Evolutionary conservation across 2,797 vertebrate species (phyloP).

Genomic region (Otolemur crassicaudatus): DNA sequence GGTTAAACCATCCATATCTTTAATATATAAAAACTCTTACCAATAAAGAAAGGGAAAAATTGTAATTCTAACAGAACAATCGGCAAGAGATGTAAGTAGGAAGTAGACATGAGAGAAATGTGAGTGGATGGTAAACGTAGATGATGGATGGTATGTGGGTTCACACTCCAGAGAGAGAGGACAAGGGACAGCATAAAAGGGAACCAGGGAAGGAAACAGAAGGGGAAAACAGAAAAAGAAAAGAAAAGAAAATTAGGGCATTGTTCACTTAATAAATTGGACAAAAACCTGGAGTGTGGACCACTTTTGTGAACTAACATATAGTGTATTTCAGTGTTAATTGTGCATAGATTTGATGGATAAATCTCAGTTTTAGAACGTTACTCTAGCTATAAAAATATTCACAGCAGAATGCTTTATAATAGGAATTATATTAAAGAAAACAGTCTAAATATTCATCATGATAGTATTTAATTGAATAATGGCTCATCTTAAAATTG

Average conservation of each 20-base stretch:
- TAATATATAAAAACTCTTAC: neutral
- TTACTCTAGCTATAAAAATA: constrained; percentile 32
- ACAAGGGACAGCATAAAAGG: rapidly evolving
- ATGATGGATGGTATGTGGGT: neutral
- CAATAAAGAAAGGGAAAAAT: neutral
- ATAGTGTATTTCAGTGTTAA: neutral
- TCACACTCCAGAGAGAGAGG: neutral
- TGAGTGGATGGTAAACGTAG: neutral
- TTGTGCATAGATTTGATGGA: neutral
- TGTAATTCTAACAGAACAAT: neutral
- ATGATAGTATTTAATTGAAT: constrained; percentile 63
- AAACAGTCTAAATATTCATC: constrained; percentile 58
- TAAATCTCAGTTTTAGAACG: neutral
- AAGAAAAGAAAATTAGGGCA: neutral
- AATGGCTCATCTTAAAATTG: constrained; percentile 28
- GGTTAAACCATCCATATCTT: neutral
- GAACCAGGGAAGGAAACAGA: neutral
- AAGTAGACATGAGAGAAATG: neutral
- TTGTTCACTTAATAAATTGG: neutral
- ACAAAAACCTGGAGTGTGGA: neutral
- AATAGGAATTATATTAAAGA: constrained; percentile 44
- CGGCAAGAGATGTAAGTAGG: neutral
- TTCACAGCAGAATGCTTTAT: constrained; percentile 16
- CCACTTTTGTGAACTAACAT: neutral
- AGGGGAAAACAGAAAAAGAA: neutral